Percentiles rank a stretch among this genome's conserved stretches.
Evolutionary conservation across 2,797 vertebrate genomes (phyloP).

Genomic region (Xiphorhynchus erythropygius): DNA sequence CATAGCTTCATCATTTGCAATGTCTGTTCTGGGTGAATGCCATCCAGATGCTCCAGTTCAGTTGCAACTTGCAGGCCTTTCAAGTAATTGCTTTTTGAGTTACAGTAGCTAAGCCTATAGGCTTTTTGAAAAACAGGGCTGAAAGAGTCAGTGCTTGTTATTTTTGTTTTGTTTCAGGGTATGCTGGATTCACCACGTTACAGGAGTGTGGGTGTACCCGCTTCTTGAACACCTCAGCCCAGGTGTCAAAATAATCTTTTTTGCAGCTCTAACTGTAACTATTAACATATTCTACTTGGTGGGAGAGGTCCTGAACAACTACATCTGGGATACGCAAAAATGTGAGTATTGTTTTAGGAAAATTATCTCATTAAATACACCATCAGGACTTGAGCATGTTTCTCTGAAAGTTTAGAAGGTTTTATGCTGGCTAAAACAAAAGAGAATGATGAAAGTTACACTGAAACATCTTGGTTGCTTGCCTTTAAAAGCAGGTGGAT

Average conservation of each 20-base stretch:
- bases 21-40: not conserved
- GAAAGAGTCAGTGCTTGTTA: not conserved
- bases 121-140: not conserved
- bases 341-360: constrained; percentile 76
- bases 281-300: constrained; percentile 88
- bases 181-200: constrained; percentile 95
- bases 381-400: not conserved
- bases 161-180: constrained; percentile 81
- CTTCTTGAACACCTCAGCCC: constrained; percentile 89
- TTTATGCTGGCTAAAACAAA: not conserved
- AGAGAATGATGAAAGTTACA: not conserved
- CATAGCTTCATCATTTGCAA: not conserved
- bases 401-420: not conserved
- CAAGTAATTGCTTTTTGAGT: not conserved
- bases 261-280: constrained; percentile 79
- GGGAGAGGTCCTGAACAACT: constrained; percentile 93
- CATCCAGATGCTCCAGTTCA: not conserved
- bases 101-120: not conserved
- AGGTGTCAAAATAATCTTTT: constrained; percentile 86
- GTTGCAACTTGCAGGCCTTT: not conserved
- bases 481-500: not conserved
- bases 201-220: constrained; percentile 95
- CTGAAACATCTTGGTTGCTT: not conserved
- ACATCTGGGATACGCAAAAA: constrained; percentile 92
- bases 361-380: not conserved